Evolutionary conservation across 2,797 vertebrate genomes (phyloP).

Genomic region (Sebastes dallii): DNA sequence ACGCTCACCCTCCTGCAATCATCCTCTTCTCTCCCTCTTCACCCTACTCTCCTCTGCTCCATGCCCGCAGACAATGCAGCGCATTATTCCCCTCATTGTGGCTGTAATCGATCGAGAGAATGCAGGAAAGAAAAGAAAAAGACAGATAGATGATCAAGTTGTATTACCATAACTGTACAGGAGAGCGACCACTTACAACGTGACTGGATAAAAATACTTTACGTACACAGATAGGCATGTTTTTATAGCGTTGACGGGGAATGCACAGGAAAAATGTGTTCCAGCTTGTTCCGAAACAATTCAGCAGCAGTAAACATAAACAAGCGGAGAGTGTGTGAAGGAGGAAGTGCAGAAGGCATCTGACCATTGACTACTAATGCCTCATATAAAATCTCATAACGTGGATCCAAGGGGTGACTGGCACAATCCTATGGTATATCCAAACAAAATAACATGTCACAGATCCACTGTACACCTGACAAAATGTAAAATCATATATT

Average conservation of each 20-base stretch:
- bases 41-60: conserved; percentile 12
- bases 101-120: conserved; percentile 26
- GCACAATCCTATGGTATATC: conserved; percentile 24
- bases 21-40: conserved; percentile 36
- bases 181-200: conserved; percentile 43
- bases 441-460: conserved; percentile 54
- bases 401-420: conserved; percentile 32
- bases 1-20: conserved; percentile 28
- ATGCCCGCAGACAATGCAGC: conserved; percentile 7
- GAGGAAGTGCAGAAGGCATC: conserved; percentile 45
- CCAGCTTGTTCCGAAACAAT: conserved; percentile 4
- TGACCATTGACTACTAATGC: conserved; percentile 15
- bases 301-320: conserved; percentile 41
- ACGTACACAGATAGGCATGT: conserved; percentile 26
- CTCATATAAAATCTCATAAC: conserved; percentile 30
- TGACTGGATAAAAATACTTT: conserved; percentile 48
- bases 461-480: conserved; percentile 58
- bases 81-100: conserved; percentile 28
- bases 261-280: conserved; percentile 22
- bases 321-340: conserved; percentile 25
- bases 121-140: conserved; percentile 8
- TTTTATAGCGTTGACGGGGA: conserved; percentile 37
- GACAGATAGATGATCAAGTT: conserved; percentile 29
- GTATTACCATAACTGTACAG: conserved; percentile 49
- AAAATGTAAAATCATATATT: conserved; percentile 59